Evolutionary conservation across 2,113 vertebrate species (phyloP).

Genomic region (Amphiprion percula): DNA sequence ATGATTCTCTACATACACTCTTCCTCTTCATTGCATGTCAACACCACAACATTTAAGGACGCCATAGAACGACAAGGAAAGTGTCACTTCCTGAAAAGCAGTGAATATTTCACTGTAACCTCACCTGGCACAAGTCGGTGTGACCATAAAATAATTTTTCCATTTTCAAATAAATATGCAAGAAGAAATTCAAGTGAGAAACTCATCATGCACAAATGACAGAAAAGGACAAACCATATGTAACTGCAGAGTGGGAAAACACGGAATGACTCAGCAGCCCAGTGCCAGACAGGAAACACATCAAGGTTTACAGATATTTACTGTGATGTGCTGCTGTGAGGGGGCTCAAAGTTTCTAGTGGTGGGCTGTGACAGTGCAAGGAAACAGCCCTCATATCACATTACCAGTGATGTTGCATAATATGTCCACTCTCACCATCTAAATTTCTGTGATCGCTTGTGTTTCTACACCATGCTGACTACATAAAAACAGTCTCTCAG

Average conservation of each 20-base stretch:
- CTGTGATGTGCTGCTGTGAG: slow-evolving; percentile 12
- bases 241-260: not conserved
- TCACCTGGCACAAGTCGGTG: not conserved
- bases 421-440: not conserved
- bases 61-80: not conserved
- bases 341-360: not conserved
- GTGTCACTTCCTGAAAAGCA: not conserved
- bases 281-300: not conserved
- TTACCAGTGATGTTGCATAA: not conserved
- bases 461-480: slow-evolving; percentile 7
- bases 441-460: not conserved
- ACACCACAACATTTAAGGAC: not conserved
- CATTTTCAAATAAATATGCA: not conserved
- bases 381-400: not conserved
- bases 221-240: slow-evolving; percentile 12
- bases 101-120: not conserved
- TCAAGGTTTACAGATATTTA: slow-evolving; percentile 20
- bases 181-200: slow-evolving; percentile 23
- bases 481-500: not conserved
- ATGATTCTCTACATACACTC: not conserved
- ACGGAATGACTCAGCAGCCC: slow-evolving; percentile 34
- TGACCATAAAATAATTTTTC: not conserved
- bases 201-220: slow-evolving; percentile 12
- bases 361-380: not conserved
- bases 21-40: not conserved